Conservation (phyloP, 2,113 vertebrate genomes). For the Eolophus roseicapilla region DNA sequence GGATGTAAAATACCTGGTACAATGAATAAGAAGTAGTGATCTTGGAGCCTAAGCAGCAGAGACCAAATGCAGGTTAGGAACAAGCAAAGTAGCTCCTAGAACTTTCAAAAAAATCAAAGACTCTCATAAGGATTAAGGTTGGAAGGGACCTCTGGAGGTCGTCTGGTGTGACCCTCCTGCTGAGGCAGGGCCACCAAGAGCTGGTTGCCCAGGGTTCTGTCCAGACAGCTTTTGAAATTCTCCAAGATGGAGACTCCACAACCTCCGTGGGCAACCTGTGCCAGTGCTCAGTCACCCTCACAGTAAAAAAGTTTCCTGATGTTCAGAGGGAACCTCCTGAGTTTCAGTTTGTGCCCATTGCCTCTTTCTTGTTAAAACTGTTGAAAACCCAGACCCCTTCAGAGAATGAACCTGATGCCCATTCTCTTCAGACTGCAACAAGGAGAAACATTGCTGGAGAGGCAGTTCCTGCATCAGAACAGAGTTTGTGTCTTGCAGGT, state of each 20-base stretch:
- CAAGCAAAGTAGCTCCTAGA: not conserved
- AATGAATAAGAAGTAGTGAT: not conserved
- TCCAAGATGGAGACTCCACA: not conserved
- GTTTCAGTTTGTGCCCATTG: not conserved
- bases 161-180: not conserved
- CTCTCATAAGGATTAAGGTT: not conserved
- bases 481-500: not conserved
- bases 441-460: not conserved
- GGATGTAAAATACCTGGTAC: not conserved
- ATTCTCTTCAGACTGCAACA: not conserved
- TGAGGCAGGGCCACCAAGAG: no score
- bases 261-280: not conserved
- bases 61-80: not conserved
- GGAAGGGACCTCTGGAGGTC: not conserved
- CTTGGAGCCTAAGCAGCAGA: not conserved
- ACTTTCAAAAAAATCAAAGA: not conserved
- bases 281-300: not conserved
- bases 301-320: not conserved
- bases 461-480: not conserved
- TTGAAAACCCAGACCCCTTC: not conserved
- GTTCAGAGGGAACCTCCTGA: not conserved
- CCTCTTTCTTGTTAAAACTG: not conserved
- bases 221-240: not conserved
- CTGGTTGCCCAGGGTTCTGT: not conserved
- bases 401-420: no score